Evolutionary conservation across 1,140 invertebrate genomes (phyloP), one percentile per base, ranked within the genome.

Genomic region (Trissolcus basalis): DNA sequence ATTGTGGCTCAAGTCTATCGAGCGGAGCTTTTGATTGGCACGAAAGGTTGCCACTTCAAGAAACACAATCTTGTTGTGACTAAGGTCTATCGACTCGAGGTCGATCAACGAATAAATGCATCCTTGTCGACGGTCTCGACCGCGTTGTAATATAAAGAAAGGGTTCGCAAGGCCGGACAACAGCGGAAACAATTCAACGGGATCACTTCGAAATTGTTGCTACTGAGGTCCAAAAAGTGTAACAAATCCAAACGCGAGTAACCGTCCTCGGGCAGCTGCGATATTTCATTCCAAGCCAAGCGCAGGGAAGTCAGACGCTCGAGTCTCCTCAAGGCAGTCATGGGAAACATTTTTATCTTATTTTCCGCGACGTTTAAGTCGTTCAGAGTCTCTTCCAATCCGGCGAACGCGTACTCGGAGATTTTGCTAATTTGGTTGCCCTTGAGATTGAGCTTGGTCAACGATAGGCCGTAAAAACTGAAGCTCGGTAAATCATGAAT

Each of bases 341-440:
- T 93, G 0, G 96, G 96, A 82, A 97, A 96, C 12, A 90, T 85
- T 70, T 92, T 92, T 36, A 97, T 87, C 80, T 94, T 94, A 82
- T 97, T 97, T 86, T 96, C 95, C 1, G 94, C 93, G 15, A 97
- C 88, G 86, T 96, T 94, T 51, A 97, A 89, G 86, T 96, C 94
- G 47, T 91, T 92, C 43, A 97, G 87, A 16, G 92, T 93, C 55
- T 92, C 91, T 84, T 96, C 96, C 35, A 96, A 86, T 0, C 94
- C 94, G n/a, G 93, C 93, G 83, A 96, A 96, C 0, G 93, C 94
- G 82, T 95, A 93, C 81, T 96, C 95, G 2, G 93, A 93, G 81
- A 96, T 92, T 75, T 93, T 92, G 45, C 91, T 90, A 81, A 96
- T 89, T 77, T 92, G 90, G 86, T 97, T 96, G 44, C 93, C 92